Evolutionary conservation across 2,113 vertebrate genomes (phyloP).

Genomic region (Hypomesus transpacificus): DNA sequence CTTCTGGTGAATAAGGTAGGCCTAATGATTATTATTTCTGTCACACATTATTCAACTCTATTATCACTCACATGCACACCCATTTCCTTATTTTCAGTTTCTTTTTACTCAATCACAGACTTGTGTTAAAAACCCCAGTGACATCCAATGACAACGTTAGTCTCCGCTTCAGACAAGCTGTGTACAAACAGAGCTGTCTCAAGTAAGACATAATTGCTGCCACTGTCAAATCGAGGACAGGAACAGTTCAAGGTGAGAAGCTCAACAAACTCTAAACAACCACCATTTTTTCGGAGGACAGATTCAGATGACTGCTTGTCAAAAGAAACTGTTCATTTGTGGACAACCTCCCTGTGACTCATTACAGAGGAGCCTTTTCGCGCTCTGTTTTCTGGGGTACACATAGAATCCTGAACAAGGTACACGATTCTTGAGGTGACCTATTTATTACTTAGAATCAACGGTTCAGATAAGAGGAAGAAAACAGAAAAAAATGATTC

Average conservation of each 20-base stretch:
- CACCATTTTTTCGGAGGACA: conserved; percentile 28
- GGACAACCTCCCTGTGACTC: conserved; percentile 22
- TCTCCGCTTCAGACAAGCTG: neutral
- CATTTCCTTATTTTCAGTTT: neutral
- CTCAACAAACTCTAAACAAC: conserved; percentile 43
- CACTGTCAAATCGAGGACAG: conserved; percentile 35
- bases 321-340: conserved; percentile 35
- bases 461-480: neutral
- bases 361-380: conserved; percentile 11
- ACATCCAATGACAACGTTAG: neutral
- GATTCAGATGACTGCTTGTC: conserved; percentile 49
- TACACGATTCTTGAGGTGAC: neutral
- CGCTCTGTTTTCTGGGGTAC: neutral
- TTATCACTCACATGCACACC: too few species aligned
- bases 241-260: conserved; percentile 9
- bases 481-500: too few species aligned
- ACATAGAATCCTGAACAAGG: too few species aligned
- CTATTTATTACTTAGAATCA: neutral
- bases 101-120: neutral
- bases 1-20: too few species aligned
- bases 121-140: neutral
- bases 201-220: conserved; percentile 47
- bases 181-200: neutral
- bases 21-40: too few species aligned
- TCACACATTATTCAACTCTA: too few species aligned